These are phyloP conservation scores for Cossypha niveicapilla DNA, from an alignment of 2,797 vertebrate species.

Conservation along the genomic window DNA sequence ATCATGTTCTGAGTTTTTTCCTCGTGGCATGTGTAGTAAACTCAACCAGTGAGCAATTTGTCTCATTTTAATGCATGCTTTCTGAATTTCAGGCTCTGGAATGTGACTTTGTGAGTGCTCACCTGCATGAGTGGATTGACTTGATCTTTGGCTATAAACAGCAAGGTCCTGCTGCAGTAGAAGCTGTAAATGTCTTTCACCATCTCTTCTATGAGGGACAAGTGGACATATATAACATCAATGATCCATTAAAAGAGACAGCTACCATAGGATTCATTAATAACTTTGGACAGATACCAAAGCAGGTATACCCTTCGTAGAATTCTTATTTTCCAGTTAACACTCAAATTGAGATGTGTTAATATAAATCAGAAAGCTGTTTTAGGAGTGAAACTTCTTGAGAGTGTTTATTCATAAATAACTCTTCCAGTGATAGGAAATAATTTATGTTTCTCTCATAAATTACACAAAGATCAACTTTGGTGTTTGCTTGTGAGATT, in stretches of 20 bases:
- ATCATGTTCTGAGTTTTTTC: neutral
- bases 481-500: neutral
- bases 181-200: conserved; percentile 97
- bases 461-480: neutral
- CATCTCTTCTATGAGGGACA: conserved; percentile 99
- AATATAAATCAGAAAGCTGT: neutral
- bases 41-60: rapidly evolving
- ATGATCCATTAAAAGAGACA: conserved; percentile 97
- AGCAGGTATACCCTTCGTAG: conserved; percentile 80
- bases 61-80: neutral
- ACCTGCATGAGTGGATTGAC: conserved; percentile 98
- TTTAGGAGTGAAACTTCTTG: neutral
- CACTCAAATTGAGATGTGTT: neutral
- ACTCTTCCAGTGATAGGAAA: neutral
- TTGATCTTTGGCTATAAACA: conserved; percentile 98
- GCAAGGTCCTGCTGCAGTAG: conserved; percentile 94
- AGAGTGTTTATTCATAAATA: neutral
- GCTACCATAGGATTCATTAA: conserved; percentile 99
- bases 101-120: conserved; percentile 95
- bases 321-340: neutral
- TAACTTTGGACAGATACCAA: conserved; percentile 98
- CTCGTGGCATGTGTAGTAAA: neutral
- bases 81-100: conserved; percentile 86
- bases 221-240: conserved; percentile 99
- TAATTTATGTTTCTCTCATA: neutral